Base-by-base conservation (phyloP, 2,113 vertebrate species). In the Ptychochromis oligacanthus region DNA sequence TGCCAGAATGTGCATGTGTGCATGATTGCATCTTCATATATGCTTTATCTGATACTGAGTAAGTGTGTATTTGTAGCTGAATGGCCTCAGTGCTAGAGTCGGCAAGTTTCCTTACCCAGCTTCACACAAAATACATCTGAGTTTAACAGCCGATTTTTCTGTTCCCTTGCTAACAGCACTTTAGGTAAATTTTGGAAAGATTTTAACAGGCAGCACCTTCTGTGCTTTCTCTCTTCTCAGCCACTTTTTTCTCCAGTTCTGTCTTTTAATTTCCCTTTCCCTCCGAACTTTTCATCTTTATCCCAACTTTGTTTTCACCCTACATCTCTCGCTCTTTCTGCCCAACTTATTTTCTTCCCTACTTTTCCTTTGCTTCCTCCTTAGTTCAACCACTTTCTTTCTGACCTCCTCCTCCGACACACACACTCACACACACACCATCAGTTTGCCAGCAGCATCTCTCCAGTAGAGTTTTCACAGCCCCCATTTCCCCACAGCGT, bases 381-480 rank as follows among this genome's bases (percentile, higher is more conserved):
- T 49, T 22, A 4, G 2, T 43, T 70, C 56, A 36, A 49, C 36
- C 57, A 4, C 58, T 74, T 55, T 60, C 24, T 77, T 61, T 64
- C 77, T 75, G 80, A 84, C 84, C 79, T 77, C 62, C 85, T 64
- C 60, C 60, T 31, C 17, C 61, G 75, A 75, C 31, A 43, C 80
- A 70, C 54, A 58, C 76, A 11, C 76, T 46, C 54, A 55, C 58
- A 11, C 67, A 78, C 81, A 87, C 89, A 64, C 89, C 80, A 72
- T 52, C 17, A 61, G 46, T 85, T 89, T 89, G 89, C 92, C 83
- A 91, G 80, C 84, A 91, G 75, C 86, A 88, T 91, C 86, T 87
- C 86, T 88, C 81, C 76, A 84, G 67, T 85, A 24, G 62, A 90
- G 89, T 89, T 93, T 93, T 93, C 92, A 93, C 91, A 91, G 87